These are phyloP conservation scores for Discoglossus pictus DNA, from an alignment of 2,797 vertebrate species.

Conservation along the genomic window DNA sequence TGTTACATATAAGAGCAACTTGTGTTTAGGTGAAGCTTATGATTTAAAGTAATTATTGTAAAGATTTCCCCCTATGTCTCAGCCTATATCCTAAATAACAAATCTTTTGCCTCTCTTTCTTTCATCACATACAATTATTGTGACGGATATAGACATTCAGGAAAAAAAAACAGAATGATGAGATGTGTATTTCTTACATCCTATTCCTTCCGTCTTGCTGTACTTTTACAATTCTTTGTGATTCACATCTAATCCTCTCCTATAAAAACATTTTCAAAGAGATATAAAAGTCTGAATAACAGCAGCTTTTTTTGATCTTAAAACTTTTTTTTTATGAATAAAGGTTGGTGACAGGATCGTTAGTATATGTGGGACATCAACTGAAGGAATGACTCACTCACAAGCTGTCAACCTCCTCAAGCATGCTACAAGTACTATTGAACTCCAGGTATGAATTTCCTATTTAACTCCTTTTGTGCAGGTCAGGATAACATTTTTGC, in stretches of 20 bases:
- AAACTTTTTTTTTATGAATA: conserved; percentile 39
- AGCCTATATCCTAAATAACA: too few relatives aligned
- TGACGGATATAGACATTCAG: too few relatives aligned
- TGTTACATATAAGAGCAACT: too few relatives aligned
- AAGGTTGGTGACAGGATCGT: conserved; percentile 95
- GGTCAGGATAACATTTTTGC: not conserved
- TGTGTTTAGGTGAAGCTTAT: too few relatives aligned
- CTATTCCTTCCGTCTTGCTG: not conserved
- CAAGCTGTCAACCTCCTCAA: conserved; percentile 91
- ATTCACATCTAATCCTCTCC: not conserved
- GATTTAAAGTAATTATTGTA: too few relatives aligned
- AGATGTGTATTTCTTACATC: not conserved
- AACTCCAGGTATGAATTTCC: conserved; percentile 82
- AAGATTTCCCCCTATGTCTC: too few relatives aligned
- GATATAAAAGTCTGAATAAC: not conserved
- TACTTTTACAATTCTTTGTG: not conserved
- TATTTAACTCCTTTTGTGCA: conserved; percentile 22
- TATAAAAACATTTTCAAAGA: conserved; percentile 4
- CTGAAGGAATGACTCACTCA: conserved; percentile 91
- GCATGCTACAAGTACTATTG: conserved; percentile 83
- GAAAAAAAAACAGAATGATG: too few relatives aligned
- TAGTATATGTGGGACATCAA: conserved; percentile 86
- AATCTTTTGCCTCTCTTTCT: too few relatives aligned
- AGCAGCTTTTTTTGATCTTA: conserved; percentile 13
- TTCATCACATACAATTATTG: too few relatives aligned